These are phyloP conservation scores for Coenonympha arcania DNA, from an alignment of 2,888 invertebrate genomes.

Conservation along the genomic window DNA sequence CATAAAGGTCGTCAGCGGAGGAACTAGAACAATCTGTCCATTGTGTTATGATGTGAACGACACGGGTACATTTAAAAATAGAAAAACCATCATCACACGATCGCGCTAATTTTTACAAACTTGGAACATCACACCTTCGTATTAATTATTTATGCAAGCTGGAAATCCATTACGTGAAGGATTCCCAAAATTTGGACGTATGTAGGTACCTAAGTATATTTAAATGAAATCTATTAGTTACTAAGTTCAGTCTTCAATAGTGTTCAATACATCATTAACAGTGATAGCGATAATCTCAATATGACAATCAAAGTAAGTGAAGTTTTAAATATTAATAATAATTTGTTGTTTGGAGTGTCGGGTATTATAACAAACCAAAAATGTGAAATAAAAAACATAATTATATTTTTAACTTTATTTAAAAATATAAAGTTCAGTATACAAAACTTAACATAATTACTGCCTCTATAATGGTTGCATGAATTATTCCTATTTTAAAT, in stretches of 20 bases:
- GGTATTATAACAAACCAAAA: too few species aligned
- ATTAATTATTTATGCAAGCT: slow-evolving; percentile 2
- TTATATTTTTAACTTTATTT: too few species aligned
- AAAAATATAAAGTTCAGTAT: too few species aligned
- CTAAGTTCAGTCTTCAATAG: neutral
- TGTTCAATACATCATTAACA: neutral
- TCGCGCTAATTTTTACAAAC: neutral
- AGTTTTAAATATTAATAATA: too few species aligned
- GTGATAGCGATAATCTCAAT: neutral
- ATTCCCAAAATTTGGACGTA: neutral
- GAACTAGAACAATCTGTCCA: neutral
- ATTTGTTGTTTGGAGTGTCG: too few species aligned
- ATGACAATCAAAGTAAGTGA: slow-evolving; percentile 10
- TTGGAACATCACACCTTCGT: neutral
- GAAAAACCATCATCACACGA: neutral
- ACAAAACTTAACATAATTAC: too few species aligned
- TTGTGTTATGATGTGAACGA: too few species aligned
- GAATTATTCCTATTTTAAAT: too few species aligned
- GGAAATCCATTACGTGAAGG: neutral
- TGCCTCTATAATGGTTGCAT: too few species aligned
- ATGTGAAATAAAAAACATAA: too few species aligned
- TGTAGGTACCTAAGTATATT: too few species aligned
- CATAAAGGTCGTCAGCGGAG: neutral
- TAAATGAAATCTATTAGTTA: neutral
- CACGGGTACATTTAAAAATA: slow-evolving; percentile 2